These are phyloP conservation scores for Lordiphosa collinella DNA, from an alignment of 1,140 invertebrate species.

Conservation along the genomic window DNA sequence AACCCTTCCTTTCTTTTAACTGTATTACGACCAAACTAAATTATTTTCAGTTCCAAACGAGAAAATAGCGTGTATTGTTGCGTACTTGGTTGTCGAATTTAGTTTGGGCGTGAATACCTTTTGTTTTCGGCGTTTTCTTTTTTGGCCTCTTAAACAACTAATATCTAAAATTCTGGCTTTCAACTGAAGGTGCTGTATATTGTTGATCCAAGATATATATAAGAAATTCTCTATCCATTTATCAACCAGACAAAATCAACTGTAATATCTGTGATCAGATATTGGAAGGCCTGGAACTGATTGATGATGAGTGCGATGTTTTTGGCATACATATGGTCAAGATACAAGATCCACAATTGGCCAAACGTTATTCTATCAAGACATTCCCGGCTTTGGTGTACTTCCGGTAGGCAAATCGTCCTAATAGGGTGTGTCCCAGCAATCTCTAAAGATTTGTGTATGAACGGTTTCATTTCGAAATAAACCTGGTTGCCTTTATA, in stretches of 20 bases:
- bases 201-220: no score
- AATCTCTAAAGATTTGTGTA: no score
- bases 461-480: no score
- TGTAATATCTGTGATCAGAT: constrained; percentile 96
- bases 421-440: no score
- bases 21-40: constrained; percentile 76
- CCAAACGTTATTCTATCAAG: constrained; percentile 96
- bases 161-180: no score
- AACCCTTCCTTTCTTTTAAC: constrained; percentile 45
- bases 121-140: constrained; percentile 75
- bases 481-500: no score
- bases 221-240: no score
- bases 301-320: constrained; percentile 95
- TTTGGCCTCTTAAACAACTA: constrained; percentile 35
- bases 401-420: constrained; percentile 83
- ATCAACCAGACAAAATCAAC: constrained; percentile 89
- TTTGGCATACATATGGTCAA: constrained; percentile 97
- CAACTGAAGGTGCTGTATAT: no score
- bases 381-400: constrained; percentile 96
- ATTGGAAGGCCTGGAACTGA: constrained; percentile 92
- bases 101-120: constrained; percentile 79
- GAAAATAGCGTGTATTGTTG: constrained; percentile 5
- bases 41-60: constrained; percentile 1
- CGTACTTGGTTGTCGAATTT: constrained; percentile 41
- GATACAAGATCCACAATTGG: constrained; percentile 94